phyloP scores from a whole-genome alignment of 2,797 vertebrate genomes.

The Propithecus deckenii region DNA sequence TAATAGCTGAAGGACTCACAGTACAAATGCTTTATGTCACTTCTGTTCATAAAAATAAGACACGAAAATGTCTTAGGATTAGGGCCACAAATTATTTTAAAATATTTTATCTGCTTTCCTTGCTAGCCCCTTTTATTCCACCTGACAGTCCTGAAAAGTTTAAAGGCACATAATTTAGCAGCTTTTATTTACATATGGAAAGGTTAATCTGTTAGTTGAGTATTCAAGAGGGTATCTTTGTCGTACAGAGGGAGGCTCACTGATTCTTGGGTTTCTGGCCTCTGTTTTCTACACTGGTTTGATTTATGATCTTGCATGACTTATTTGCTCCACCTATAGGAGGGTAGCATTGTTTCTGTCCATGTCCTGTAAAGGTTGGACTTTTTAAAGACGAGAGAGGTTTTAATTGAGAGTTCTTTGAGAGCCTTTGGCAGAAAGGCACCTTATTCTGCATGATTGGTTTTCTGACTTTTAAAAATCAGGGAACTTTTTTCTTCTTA shows the following conservation, averaged over 20 bases:
- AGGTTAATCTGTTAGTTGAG: neutral
- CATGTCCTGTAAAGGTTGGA: neutral
- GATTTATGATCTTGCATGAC: neutral
- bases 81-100: slow-evolving; percentile 25
- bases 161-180: neutral
- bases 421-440: neutral
- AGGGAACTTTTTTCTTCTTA: neutral
- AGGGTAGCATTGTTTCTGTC: neutral
- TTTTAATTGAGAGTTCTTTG: neutral
- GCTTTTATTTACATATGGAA: neutral
- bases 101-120: neutral
- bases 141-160: slow-evolving; percentile 2
- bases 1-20: neutral
- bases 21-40: neutral
- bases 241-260: neutral
- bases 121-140: neutral
- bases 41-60: neutral
- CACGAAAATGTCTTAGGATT: neutral
- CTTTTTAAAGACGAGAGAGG: neutral
- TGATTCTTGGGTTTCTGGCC: neutral
- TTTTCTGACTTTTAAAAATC: slow-evolving; percentile 50
- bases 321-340: neutral
- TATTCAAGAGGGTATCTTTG: slow-evolving; percentile 20
- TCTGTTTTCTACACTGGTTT: neutral
- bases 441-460: neutral